These are phyloP conservation scores for Nixonia krombeini DNA, from an alignment of 1,140 invertebrate species.

Conservation along the genomic window DNA sequence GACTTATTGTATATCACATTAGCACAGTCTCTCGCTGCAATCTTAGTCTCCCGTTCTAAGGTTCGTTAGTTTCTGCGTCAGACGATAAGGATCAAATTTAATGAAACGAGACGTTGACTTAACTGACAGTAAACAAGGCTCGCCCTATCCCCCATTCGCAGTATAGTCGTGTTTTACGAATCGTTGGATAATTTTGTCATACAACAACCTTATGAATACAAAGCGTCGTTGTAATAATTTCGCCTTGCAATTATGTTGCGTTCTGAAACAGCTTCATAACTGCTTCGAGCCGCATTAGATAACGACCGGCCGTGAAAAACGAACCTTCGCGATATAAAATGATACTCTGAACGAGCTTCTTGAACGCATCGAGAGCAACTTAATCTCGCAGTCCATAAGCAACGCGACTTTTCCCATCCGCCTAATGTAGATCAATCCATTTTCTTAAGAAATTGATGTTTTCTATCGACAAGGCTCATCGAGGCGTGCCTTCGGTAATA, in stretches of 20 bases:
- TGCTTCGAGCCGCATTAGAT: no score
- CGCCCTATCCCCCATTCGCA: conserved; percentile 43
- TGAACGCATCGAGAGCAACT: conserved; percentile 1
- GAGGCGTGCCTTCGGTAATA: conserved; percentile 20
- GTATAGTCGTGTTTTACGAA: conserved; percentile 49
- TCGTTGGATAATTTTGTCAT: conserved; percentile 50
- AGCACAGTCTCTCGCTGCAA: conserved; percentile 40
- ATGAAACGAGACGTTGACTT: conserved; percentile 50
- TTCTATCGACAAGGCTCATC: conserved; percentile 21
- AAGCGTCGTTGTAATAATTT: no score
- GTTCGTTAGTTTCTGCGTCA: conserved; percentile 48
- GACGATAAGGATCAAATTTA: conserved; percentile 50
- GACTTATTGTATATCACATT: conserved; percentile 65
- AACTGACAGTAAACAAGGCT: conserved; percentile 50
- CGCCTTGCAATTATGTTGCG: no score
- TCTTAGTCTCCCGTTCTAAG: conserved; percentile 44
- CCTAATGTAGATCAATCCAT: conserved; percentile 9
- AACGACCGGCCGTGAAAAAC: no score
- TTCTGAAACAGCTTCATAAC: no score
- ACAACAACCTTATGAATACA: conserved; percentile 44
- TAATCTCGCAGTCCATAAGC: no score
- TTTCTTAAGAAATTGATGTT: conserved; percentile 26
- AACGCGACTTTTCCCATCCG: no score
- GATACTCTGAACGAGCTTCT: no score
- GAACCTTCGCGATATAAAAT: no score